Evolutionary conservation across 2,113 vertebrate genomes (phyloP).

Genomic region (Collichthys lucidus): DNA sequence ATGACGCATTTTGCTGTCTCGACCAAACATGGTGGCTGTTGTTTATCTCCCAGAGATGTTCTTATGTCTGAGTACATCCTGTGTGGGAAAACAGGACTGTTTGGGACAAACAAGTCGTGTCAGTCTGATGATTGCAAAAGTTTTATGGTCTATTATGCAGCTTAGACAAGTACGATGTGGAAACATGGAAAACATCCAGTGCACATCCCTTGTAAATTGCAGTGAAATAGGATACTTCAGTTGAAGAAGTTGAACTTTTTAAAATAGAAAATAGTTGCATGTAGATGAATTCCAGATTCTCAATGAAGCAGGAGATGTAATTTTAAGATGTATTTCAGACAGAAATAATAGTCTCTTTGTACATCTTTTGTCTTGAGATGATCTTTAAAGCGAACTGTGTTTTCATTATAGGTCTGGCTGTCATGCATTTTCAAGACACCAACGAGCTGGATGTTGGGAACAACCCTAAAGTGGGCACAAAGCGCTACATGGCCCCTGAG

Average conservation of each 20-base stretch:
- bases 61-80: constrained; percentile 46
- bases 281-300: too few species aligned
- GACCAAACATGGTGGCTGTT: constrained; percentile 48
- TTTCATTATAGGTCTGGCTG: constrained; percentile 89
- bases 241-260: too few species aligned
- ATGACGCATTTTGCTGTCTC: constrained; percentile 54
- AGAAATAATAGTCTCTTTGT: neutral
- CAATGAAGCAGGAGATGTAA: too few species aligned
- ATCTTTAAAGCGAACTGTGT: constrained; percentile 9
- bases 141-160: too few species aligned
- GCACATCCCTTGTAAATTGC: neutral
- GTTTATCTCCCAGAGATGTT: constrained; percentile 60
- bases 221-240: too few species aligned
- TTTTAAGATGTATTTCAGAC: too few species aligned
- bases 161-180: neutral
- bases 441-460: constrained; percentile 97
- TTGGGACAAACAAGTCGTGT: neutral
- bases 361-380: neutral
- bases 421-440: constrained; percentile 99
- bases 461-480: constrained; percentile 98
- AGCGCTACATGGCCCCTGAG: constrained; percentile 98
- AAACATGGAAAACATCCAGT: neutral
- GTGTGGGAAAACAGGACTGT: constrained; percentile 32
- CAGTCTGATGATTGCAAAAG: too few species aligned
- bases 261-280: too few species aligned